Percentiles rank a stretch among this genome's conserved stretches.
Evolutionary conservation across 2,797 vertebrate genomes (phyloP).

Genomic region (Smutsia temminckii): DNA sequence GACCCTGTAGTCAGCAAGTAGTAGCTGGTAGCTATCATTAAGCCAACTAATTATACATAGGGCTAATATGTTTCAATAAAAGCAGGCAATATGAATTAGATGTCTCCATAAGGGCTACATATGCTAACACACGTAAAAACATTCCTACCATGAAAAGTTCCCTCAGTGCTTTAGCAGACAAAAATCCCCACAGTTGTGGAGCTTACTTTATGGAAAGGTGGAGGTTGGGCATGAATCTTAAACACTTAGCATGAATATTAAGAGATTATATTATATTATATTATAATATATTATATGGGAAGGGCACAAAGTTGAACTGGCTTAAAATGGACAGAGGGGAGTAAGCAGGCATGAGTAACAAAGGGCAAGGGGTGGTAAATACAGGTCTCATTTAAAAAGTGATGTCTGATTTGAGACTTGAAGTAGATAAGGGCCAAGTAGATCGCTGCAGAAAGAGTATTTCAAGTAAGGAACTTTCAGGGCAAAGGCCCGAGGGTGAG

Average conservation of each 20-base stretch:
- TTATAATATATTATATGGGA: too few species aligned
- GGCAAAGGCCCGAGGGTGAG: neutral
- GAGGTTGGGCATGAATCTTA: neutral
- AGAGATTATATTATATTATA: neutral
- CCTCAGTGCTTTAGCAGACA: neutral
- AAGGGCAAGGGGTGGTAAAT: neutral
- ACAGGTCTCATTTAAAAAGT: neutral
- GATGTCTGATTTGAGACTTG: neutral
- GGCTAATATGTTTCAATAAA: neutral
- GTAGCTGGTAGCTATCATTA: neutral
- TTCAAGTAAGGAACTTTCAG: neutral
- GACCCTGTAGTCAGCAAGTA: neutral
- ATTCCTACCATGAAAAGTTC: neutral
- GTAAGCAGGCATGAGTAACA: too few species aligned
- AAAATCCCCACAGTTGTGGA: neutral
- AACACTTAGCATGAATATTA: neutral
- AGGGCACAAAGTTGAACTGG: neutral
- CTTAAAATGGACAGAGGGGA: neutral
- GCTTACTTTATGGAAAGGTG: neutral
- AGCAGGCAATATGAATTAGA: neutral
- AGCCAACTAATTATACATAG: neutral
- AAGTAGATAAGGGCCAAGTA: neutral
- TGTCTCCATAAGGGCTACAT: neutral
- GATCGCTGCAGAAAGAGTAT: neutral
- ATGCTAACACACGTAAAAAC: neutral